Evolutionary conservation across 1,140 invertebrate species (phyloP).

Genomic region (Drosophila bocki): DNA sequence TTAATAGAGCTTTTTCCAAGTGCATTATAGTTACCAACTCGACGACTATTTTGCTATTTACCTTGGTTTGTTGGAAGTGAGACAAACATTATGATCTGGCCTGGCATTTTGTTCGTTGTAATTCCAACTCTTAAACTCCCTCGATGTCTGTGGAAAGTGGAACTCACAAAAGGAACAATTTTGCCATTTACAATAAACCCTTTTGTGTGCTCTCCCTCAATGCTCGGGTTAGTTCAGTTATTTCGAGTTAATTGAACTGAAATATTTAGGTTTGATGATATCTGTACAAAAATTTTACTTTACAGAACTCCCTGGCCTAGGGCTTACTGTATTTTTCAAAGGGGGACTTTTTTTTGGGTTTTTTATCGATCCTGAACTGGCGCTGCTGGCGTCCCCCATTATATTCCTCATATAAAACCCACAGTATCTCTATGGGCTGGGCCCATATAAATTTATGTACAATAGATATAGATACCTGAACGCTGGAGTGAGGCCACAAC

Average conservation of each 20-base stretch:
- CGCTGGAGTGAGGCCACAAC: conserved; percentile 47
- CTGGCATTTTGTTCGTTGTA: conserved; percentile 17
- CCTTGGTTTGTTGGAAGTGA: conserved; percentile 14
- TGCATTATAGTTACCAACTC: conserved; percentile 3
- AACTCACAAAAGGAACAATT: conserved; percentile 1
- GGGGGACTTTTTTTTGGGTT: conserved; percentile 18
- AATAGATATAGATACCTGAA: conserved; percentile 41
- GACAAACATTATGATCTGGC: conserved; percentile 19
- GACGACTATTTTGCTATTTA: conserved; percentile 7
- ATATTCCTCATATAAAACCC: conserved; percentile 19
- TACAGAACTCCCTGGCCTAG: not conserved
- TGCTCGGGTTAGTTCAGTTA: conserved; percentile 2
- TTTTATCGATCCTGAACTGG: conserved; percentile 28
- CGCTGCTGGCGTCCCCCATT: conserved; percentile 9
- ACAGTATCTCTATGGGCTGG: conserved; percentile 19
- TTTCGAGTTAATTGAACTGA: conserved; percentile 8
- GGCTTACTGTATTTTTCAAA: not conserved
- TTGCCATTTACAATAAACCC: not conserved
- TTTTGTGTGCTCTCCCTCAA: conserved; percentile 2
- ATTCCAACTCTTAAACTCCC: conserved; percentile 9
- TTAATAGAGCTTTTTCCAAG: not conserved
- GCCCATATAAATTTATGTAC: conserved; percentile 39
- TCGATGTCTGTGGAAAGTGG: not conserved
- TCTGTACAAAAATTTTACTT: not conserved
- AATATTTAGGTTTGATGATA: not conserved